A percentile compares a stretch with the other conserved stretches of the same genome.
Evolutionary conservation across 2,888 invertebrate genomes (phyloP).

Genomic region (Papilio demoleus): DNA sequence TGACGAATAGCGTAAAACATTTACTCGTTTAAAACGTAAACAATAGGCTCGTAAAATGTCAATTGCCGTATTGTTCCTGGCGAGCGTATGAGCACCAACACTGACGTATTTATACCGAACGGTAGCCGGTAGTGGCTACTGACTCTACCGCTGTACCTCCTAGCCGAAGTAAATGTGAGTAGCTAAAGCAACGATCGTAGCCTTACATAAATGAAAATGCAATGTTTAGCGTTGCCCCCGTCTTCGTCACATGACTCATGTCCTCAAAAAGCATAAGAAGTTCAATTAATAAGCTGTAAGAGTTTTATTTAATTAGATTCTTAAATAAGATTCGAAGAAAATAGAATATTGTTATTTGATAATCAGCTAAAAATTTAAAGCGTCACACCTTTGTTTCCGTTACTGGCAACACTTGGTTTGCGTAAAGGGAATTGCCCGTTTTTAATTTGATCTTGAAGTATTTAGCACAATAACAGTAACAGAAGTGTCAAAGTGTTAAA

Average conservation of each 20-base stretch:
- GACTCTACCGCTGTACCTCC: constrained; percentile 44
- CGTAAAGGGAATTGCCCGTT: constrained; percentile 23
- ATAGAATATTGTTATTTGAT: constrained; percentile 46
- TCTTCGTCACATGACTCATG: constrained; percentile 32
- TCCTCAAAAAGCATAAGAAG: constrained; percentile 47
- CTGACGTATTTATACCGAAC: constrained; percentile 44
- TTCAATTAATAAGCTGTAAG: constrained; percentile 60
- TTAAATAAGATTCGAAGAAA: constrained; percentile 23
- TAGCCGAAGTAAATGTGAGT: constrained; percentile 59
- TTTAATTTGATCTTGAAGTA: constrained; percentile 12
- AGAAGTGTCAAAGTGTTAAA: constrained; percentile 79
- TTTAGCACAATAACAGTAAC: constrained; percentile 57
- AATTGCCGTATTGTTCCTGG: constrained; percentile 71
- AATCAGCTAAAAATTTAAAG: constrained; percentile 55
- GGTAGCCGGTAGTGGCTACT: constrained; percentile 43
- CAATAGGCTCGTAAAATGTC: constrained; percentile 58
- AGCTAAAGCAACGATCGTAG: constrained; percentile 65
- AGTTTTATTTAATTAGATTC: constrained; percentile 43
- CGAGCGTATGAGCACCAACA: constrained; percentile 48
- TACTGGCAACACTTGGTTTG: constrained; percentile 45
- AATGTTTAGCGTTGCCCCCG: constrained; percentile 48
- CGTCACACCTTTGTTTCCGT: constrained; percentile 65
- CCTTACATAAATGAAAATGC: constrained; percentile 63
- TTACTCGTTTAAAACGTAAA: constrained; percentile 46
- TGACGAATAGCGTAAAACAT: constrained; percentile 38